Base-by-base conservation (phyloP, 2,797 vertebrate genomes). In the Helicolenus hilgendorfi region DNA sequence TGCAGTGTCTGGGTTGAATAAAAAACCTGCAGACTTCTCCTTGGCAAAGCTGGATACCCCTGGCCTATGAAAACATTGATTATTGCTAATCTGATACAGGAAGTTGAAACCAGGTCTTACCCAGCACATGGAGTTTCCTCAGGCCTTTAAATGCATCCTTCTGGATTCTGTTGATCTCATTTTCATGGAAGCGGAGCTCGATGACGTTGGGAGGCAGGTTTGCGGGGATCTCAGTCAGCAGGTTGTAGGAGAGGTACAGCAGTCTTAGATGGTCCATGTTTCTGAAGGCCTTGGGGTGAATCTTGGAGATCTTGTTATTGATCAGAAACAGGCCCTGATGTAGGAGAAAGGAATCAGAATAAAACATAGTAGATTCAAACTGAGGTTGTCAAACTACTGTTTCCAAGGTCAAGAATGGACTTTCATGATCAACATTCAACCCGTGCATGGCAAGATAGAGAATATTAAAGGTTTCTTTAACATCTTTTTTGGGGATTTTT, bases 141-240 rank as follows among this genome's bases (percentile, higher is more conserved):
- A 99, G 97, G 89, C 99, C 99, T 93, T 98, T 98, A 91, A 99
- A 99, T 2, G 97, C 95, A 0, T 98, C 97, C 92, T 97, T 99
- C 81, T 97, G 98, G 94, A 99, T 97, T 92, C 95, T 98, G 95
- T 95, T 97, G 89, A 99, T 99, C 93, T 98, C 98, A 89, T 99
- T 99, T 88, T 99, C 98, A 29, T 99, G 98, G 94, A 99, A 98
- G 87, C 99, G 98, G 72, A 99, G 96, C 88, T 99, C 98, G 83
- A 98, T 95, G 92, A 99, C 91, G 13, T 98, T 98, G 68, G 96
- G 98, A 59, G 99, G 99, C 79, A 99, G 97, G 72, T 99, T 98
- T 38, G 97, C 96, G 29, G 99, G 99, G 76, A 99, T 98, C 94
- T 98, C 97, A 7, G 96, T 98, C 85, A 99, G 96, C 91, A 98